Evolutionary conservation across 2,888 invertebrate species (phyloP).

Genomic region (Cotesia congregata): DNA sequence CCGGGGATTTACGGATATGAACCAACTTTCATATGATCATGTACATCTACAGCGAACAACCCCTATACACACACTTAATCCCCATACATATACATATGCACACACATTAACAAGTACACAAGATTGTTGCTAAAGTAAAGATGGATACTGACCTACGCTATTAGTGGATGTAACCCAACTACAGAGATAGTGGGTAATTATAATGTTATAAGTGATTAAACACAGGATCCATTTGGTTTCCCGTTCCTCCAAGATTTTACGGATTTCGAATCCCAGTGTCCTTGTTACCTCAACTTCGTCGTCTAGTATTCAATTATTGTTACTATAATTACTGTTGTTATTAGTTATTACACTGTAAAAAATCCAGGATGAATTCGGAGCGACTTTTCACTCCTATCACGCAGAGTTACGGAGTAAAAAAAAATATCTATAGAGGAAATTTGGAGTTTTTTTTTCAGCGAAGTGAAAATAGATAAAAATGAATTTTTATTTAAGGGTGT

Average conservation of each 20-base stretch:
- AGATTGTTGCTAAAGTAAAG: conserved; percentile 17
- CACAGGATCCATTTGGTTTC: conserved; percentile 53
- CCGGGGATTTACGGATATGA: background rate
- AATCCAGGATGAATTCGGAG: background rate
- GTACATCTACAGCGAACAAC: background rate
- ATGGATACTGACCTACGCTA: conserved; percentile 55
- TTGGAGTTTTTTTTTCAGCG: too few relatives aligned
- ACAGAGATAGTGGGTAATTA: conserved; percentile 51
- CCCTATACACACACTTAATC: background rate
- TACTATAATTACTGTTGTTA: background rate
- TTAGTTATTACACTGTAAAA: background rate
- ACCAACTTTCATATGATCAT: background rate
- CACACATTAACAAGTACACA: conserved; percentile 1
- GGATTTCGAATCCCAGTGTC: conserved; percentile 40
- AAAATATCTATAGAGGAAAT: too few relatives aligned
- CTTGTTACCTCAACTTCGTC: background rate
- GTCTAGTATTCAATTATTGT: background rate
- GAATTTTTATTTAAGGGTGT: too few relatives aligned
- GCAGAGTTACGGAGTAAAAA: background rate
- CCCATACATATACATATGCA: background rate
- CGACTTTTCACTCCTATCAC: background rate
- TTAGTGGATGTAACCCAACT: conserved; percentile 51
- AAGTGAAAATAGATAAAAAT: too few relatives aligned
- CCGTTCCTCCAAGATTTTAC: conserved; percentile 43
- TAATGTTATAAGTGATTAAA: conserved; percentile 52